phyloP scores from a whole-genome alignment of 2,888 invertebrate species.

The Suillia variegata region DNA sequence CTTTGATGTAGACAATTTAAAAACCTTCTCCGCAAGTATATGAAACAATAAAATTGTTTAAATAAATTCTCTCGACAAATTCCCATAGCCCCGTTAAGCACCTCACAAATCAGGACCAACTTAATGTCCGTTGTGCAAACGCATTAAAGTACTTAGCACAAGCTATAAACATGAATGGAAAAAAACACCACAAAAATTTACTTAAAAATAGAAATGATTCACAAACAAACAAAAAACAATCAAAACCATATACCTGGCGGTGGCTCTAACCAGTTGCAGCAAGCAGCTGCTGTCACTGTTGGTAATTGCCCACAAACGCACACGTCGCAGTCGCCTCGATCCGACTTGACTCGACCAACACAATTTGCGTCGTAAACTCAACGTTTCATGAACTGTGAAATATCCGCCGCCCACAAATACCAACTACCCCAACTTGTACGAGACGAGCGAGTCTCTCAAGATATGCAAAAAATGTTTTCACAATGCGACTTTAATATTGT shows the following conservation, averaged over 20 bases:
- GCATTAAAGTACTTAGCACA: too few species aligned
- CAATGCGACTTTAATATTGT: slow-evolving; percentile 12
- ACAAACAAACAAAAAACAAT: neutral
- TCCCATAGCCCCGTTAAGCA: neutral
- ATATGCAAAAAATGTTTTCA: slow-evolving; percentile 12
- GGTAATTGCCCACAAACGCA: neutral
- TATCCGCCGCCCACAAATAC: neutral
- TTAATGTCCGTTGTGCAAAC: neutral
- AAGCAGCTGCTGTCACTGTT: too few species aligned
- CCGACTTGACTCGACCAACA: too few species aligned
- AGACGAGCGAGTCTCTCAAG: too few species aligned
- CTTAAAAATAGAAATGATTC: slow-evolving; percentile 17
- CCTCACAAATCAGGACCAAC: neutral
- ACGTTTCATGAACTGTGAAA: slow-evolving; percentile 12
- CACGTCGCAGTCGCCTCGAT: too few species aligned
- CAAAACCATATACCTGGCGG: too few species aligned
- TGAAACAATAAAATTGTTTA: too few species aligned
- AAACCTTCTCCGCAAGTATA: too few species aligned
- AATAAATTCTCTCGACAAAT: neutral
- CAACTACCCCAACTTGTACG: neutral
- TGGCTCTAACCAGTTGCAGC: too few species aligned
- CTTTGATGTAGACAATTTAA: too few species aligned
- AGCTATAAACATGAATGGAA: neutral
- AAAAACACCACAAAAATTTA: neutral
- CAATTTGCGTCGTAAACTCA: neutral